phyloP scores from a whole-genome alignment of 2,113 vertebrate species.

The Myocastor coypus region DNA sequence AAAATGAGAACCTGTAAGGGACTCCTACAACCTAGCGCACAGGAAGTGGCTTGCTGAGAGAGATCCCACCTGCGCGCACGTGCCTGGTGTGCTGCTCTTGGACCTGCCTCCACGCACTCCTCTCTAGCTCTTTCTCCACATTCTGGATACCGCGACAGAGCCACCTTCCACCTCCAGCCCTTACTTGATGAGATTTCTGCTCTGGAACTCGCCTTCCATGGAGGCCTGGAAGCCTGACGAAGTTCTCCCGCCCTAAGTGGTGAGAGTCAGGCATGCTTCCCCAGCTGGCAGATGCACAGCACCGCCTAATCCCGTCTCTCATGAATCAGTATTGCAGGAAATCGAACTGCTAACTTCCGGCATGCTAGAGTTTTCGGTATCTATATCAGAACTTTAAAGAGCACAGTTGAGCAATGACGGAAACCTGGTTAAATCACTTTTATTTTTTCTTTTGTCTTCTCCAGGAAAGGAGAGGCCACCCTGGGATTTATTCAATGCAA shows the following conservation, averaged over 20 bases:
- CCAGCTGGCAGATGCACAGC: not conserved
- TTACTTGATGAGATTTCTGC: not conserved
- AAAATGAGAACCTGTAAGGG: no score
- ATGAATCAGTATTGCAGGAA: not conserved
- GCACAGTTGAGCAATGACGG: not conserved
- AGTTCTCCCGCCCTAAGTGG: not conserved
- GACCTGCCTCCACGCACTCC: not conserved
- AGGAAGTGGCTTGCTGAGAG: no score
- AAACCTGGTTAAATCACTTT: not conserved
- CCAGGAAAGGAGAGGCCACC: not conserved
- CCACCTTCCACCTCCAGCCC: not conserved
- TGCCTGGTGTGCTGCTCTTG: no score
- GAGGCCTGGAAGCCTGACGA: not conserved
- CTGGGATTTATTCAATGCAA: not conserved
- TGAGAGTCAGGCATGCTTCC: not conserved
- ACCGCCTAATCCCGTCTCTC: not conserved
- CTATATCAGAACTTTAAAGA: not conserved
- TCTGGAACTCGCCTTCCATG: not conserved
- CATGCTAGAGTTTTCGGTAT: not conserved
- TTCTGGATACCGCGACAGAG: not conserved
- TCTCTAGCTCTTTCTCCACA: not conserved
- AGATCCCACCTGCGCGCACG: no score
- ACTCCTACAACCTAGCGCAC: no score
- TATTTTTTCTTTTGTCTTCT: not conserved
- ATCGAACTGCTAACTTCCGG: not conserved